Evolutionary conservation across 2,797 vertebrate genomes (phyloP), one percentile per base, ranked within the genome.

Genomic region (Eulemur rubriventer): DNA sequence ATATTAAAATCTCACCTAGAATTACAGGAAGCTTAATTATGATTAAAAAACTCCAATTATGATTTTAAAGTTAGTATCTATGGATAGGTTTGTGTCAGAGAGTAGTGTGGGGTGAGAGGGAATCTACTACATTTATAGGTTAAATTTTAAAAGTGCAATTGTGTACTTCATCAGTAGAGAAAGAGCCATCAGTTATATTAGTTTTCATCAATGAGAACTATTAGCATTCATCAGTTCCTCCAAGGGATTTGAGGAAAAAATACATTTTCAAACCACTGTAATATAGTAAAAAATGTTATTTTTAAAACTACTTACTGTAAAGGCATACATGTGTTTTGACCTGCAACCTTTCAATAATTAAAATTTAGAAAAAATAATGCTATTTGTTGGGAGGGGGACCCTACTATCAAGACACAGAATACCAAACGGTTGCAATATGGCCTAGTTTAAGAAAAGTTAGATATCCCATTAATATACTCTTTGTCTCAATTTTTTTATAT

Each of bases 281-380:
- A 65, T 76, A 35, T 0, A 86, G 11, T 91, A 83, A 89, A 95
- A 83, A 35, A 20, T 59, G 24, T 82, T 69, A 59, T 16, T 48
- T 81, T 35, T 72, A n/a, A 38, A 95, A 80, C 30, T 57, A 41
- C 55, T 73, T 72, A 95, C 69, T 94, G 48, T 26, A 88, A 91
- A 89, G 17, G 2, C 14, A 69, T 52, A 33, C 9, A n/a, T 30
- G 13, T n/a, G 61, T 95, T 82, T 92, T 73, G 35, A 43, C 43
- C 30, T 14, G 10, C 24, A 50, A 33, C 2, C 46, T 87, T 97
- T 63, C 10, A 61, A 46, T 63, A 92, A 88, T 63, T 73, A 75
- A 67, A 92, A 70, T 83, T 95, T 87, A 87, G 50, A 82, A 91
- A n/a, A 72, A 13, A 20, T 72, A 46, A 65, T n/a, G 2, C 12